Evolutionary conservation across 2,888 invertebrate genomes (phyloP), one percentile per base, ranked within the genome.

Genomic region (Seira musarum): DNA sequence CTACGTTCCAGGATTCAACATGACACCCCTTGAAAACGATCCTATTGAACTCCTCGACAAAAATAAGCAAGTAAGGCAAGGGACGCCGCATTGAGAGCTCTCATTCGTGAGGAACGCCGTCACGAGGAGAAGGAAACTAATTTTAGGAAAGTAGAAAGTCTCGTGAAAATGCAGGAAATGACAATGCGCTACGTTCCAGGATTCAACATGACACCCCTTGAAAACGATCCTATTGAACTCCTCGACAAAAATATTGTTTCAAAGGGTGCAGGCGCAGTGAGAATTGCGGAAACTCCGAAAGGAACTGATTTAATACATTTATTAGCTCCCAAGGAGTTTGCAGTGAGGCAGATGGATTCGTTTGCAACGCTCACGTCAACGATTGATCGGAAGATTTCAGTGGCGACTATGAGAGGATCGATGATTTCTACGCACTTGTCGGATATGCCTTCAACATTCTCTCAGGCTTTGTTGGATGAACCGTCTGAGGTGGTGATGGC

Each of bases 381-480:
- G 0, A 40, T 79, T 13, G 72, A 22, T 0, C 61, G 67, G 35
- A 66, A 35, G 13, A 40, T 72, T 57, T 72, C 72, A 0, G 67
- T 63, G 10, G 72, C 53, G 17, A 67, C 61, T 15, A 67, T 79
- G 0, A n/a, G 72, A 6, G 79, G 79, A 3, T 72, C 72, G 15
- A 67, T 53, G 6, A 25, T 72, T 1, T 79, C 79, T 6, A 79
- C 79, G 0, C 17, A 61, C 8, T 46, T 79, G 40, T 79, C 79
- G 0, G 79, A 79, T 21, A 68, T 79, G 79, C 79, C 79, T 5
- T 79, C 79, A 6, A 72, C 66, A 35, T 79, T 30, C 64, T 72
- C 72, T 1, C 72, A 72, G 46, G 63, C 63, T 0, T n/a, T 79
- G 22, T 13, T 30, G 2, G 79, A 79, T 1, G 72, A 67, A 3